A percentile compares a stretch with the other conserved stretches of the same genome.
These are phyloP conservation scores for Ploceus nigricollis DNA, from an alignment of 2,113 vertebrate species.

Conservation along the genomic window DNA sequence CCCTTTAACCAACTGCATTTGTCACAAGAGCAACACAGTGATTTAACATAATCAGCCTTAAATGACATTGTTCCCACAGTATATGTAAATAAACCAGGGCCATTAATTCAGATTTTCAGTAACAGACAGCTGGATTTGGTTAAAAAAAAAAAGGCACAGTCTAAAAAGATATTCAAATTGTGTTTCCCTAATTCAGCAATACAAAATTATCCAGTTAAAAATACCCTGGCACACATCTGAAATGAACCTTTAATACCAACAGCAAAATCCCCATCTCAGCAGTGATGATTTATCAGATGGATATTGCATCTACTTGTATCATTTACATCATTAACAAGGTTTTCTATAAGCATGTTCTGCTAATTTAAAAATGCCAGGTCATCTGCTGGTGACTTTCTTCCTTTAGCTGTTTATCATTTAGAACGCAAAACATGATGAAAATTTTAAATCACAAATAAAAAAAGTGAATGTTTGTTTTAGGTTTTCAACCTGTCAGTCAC, in stretches of 20 bases:
- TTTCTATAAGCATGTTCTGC: conserved; percentile 15
- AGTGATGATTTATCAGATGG: conserved; percentile 35
- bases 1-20: not conserved
- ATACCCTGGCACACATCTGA: not conserved
- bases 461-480: not conserved
- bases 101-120: conserved; percentile 4
- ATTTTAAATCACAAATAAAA: not conserved
- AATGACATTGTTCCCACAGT: not conserved
- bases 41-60: conserved; percentile 32
- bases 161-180: not conserved
- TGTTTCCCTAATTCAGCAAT: not conserved
- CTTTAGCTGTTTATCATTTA: not conserved
- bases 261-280: conserved; percentile 15
- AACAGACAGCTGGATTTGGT: not conserved
- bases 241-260: conserved; percentile 48
- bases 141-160: not conserved
- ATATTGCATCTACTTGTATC: conserved; percentile 23
- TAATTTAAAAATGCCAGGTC: not conserved
- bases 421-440: not conserved
- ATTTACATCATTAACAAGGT: conserved; percentile 58
- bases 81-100: not conserved
- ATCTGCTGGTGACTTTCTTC: not conserved
- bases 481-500: not conserved
- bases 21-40: not conserved
- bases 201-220: not conserved